Percentiles rank a stretch among this genome's conserved stretches.
phyloP scores from a whole-genome alignment of 1,140 invertebrate species.

The Bombyx mandarina region DNA sequence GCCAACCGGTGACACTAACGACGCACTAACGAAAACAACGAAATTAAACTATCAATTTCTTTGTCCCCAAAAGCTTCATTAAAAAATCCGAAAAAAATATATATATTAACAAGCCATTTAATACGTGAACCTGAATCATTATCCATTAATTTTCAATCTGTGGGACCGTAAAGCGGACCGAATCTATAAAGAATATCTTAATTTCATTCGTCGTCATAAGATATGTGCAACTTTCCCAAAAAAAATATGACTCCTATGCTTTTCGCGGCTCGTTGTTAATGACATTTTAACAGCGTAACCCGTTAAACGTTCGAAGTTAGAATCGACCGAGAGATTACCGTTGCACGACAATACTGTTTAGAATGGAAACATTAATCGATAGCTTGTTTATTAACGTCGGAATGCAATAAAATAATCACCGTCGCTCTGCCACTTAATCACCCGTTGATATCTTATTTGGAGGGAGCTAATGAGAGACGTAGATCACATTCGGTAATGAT shows the following conservation, averaged over 20 bases:
- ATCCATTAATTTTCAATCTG: conserved; percentile 45
- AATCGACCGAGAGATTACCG: not conserved
- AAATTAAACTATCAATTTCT: conserved; percentile 64
- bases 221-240: conserved; percentile 6
- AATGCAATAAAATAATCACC: conserved; percentile 62
- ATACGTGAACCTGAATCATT: conserved; percentile 22
- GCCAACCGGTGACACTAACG: conserved; percentile 55
- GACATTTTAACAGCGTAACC: not conserved
- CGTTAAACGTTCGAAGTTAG: not conserved
- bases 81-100: conserved; percentile 44
- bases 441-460: conserved; percentile 59
- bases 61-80: conserved; percentile 49
- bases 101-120: conserved; percentile 27
- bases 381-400: conserved; percentile 35
- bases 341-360: conserved; percentile 25
- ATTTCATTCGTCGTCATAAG: conserved; percentile 4
- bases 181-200: conserved; percentile 7
- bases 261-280: not conserved
- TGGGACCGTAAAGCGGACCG: conserved; percentile 12
- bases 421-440: conserved; percentile 42
- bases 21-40: conserved; percentile 58
- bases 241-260: conserved; percentile 4
- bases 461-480: conserved; percentile 59
- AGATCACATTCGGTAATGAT: conserved; percentile 62
- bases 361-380: conserved; percentile 31